A percentile compares a stretch with the other conserved stretches of the same genome.
phyloP scores from a whole-genome alignment of 2,888 invertebrate species.

The Lissocephala sabroskyi region DNA sequence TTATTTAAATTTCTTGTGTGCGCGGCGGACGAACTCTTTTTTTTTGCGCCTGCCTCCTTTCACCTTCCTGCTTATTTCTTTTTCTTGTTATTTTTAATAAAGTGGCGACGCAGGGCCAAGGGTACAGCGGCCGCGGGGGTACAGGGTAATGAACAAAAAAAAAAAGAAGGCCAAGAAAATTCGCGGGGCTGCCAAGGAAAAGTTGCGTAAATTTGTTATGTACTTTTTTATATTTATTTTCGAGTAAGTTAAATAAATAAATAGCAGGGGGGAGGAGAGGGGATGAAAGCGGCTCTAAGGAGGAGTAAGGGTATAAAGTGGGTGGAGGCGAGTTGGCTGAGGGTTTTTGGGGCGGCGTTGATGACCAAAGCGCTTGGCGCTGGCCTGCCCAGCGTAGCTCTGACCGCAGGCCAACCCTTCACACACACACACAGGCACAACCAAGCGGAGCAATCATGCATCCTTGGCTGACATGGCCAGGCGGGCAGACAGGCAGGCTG shows the following conservation, averaged over 20 bases:
- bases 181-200: conserved; percentile 24
- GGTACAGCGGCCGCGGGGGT: neutral
- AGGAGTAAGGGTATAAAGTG: too few species aligned
- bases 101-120: conserved; percentile 33
- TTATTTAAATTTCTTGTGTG: conserved; percentile 47
- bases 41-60: too few species aligned
- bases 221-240: too few species aligned
- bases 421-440: conserved; percentile 8
- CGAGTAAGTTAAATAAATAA: conserved; percentile 62
- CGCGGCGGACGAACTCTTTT: conserved; percentile 32
- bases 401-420: conserved; percentile 30
- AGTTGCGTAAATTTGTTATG: conserved; percentile 63
- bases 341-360: conserved; percentile 42
- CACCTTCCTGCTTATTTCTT: too few species aligned
- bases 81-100: conserved; percentile 51
- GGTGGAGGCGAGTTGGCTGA: too few species aligned
- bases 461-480: conserved; percentile 36
- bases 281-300: too few species aligned
- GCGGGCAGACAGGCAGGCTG: neutral
- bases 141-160: neutral
- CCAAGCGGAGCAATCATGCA: conserved; percentile 50
- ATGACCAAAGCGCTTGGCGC: conserved; percentile 37
- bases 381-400: too few species aligned
- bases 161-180: conserved; percentile 21
- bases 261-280: conserved; percentile 15